These are phyloP conservation scores for Marcusenius ussheri DNA, from an alignment of 2,113 vertebrate genomes.

Conservation along the genomic window DNA sequence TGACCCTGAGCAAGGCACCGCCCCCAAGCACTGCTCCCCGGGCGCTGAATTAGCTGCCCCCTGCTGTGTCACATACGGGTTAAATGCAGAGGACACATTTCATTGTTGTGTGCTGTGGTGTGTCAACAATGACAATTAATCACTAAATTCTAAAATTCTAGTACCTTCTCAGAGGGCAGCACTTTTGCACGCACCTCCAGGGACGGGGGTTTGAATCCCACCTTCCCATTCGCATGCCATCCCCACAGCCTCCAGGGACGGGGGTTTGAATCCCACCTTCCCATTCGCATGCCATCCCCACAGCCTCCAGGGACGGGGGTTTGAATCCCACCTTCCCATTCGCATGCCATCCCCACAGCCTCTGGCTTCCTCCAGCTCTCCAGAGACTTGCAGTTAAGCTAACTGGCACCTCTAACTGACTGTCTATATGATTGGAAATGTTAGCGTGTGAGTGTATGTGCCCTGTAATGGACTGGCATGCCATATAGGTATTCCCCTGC, in stretches of 20 bases:
- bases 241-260: too few species aligned
- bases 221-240: background rate
- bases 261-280: too few species aligned
- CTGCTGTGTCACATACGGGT: too few species aligned
- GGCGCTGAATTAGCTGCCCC: too few species aligned
- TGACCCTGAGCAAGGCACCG: too few species aligned
- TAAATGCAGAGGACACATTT: too few species aligned
- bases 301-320: too few species aligned
- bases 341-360: background rate
- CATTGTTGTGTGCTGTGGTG: too few species aligned
- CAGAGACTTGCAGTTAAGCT: background rate
- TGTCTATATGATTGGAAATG: background rate
- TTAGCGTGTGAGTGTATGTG: background rate
- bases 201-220: background rate
- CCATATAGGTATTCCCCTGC: background rate
- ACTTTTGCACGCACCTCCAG: background rate
- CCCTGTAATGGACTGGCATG: background rate
- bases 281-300: too few species aligned
- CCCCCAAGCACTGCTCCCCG: too few species aligned
- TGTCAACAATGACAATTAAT: too few species aligned
- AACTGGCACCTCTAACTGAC: background rate
- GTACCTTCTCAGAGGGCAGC: background rate
- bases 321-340: background rate
- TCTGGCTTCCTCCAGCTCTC: background rate
- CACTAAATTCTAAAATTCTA: background rate